Evolutionary conservation across 2,113 vertebrate species (phyloP), one percentile per base, ranked within the genome.

Genomic region (Coptodon rendalli): DNA sequence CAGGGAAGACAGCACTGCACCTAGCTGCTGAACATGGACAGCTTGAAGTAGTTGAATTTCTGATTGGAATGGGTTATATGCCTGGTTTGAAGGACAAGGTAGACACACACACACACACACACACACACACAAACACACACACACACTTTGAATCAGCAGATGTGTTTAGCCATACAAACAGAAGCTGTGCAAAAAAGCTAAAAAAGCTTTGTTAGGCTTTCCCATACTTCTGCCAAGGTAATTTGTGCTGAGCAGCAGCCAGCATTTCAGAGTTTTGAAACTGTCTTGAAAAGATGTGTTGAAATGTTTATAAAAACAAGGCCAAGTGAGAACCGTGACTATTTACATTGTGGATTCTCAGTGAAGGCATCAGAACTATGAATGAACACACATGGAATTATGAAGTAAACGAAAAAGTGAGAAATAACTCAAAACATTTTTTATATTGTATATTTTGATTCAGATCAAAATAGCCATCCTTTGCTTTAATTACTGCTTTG

Each of bases 11-110:
- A 0, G 97, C 97, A 0, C 96, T 98, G 84, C 98, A 97, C 81
- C 89, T 97, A 91, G 97, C 97, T 1, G 96, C 97, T 17, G 97
- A 98, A 85, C 83, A 96, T 0, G 97, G 98, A 48, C 96, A 94
- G 24, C 82, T 97, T 87, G 97, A 97, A 6, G 97, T 96, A 88
- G 96, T 97, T 88, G 97, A 97, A 56, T 97, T 98, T 91, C 97
- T 99, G 6, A 96, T 98, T 83, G 96, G 48, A 3, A 96, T 96
- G 68, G 97, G 97, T 19, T 98, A 97, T 90, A 95, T 94, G 85
- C 96, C 95, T 81, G 82, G 91, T 52, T 86, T 97, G 86, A 97
- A 97, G 91, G 98, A 99, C 94, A 97, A 98, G 97, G 98, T 99
- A 89, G 6, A 76, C 24, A 48, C 48, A 57, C n/a, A 22, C n/a